Percentiles rank a stretch among this genome's conserved stretches.
These are phyloP conservation scores for Parthenolecanium corni DNA, from an alignment of 2,888 invertebrate genomes.

Conservation along the genomic window DNA sequence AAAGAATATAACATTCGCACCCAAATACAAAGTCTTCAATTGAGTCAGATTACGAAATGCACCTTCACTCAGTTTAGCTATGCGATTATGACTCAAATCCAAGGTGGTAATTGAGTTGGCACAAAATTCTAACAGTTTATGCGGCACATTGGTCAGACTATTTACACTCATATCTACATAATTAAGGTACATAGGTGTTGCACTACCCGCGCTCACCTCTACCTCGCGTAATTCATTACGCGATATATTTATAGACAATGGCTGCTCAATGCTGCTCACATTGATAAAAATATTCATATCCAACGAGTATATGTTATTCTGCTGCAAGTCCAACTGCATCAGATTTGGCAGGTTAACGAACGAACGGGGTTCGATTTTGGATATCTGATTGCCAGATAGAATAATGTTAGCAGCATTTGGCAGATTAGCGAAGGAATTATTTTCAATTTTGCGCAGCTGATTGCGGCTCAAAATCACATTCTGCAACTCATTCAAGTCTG, in stretches of 20 bases:
- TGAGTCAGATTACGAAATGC: conserved; percentile 58
- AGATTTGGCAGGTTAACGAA: conserved; percentile 65
- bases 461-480: conserved; percentile 69
- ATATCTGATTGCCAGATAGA: conserved; percentile 68
- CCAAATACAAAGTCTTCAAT: conserved; percentile 61
- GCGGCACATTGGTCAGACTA: conserved; percentile 50
- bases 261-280: conserved; percentile 51
- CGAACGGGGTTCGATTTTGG: conserved; percentile 57
- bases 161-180: conserved; percentile 61
- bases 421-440: conserved; percentile 62
- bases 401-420: conserved; percentile 68
- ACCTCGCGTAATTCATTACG: conserved; percentile 49
- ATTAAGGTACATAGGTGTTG: conserved; percentile 48
- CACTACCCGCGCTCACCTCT: conserved; percentile 39
- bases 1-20: conserved; percentile 59
- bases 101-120: conserved; percentile 54
- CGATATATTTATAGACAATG: conserved; percentile 64
- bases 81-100: conserved; percentile 60
- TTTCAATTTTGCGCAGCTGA: conserved; percentile 56
- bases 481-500: conserved; percentile 57
- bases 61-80: conserved; percentile 56
- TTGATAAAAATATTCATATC: conserved; percentile 56
- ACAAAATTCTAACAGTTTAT: conserved; percentile 51
- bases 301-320: conserved; percentile 59
- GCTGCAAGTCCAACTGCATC: conserved; percentile 66